These are phyloP conservation scores for Lycaena phlaeas DNA, from an alignment of 2,888 invertebrate species.

Conservation along the genomic window DNA sequence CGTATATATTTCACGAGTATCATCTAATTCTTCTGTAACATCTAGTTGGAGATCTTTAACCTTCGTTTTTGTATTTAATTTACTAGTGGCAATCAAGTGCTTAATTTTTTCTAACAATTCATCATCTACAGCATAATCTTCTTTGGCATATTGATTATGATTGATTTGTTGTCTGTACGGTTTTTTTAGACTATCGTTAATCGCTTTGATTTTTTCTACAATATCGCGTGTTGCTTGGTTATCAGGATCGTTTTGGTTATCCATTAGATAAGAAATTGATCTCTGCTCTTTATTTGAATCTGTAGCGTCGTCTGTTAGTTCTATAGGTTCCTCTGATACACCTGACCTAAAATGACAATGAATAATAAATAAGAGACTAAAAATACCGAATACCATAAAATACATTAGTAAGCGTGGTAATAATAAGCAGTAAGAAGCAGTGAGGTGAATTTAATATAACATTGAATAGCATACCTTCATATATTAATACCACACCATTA, in stretches of 20 bases:
- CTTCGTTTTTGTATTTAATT: constrained; percentile 28
- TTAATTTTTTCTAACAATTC: constrained; percentile 50
- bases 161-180: constrained; percentile 35
- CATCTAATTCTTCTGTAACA: constrained; percentile 20
- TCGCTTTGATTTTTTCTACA: constrained; percentile 66
- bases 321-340: constrained; percentile 20
- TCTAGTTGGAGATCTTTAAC: constrained; percentile 29
- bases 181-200: constrained; percentile 62
- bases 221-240: constrained; percentile 48
- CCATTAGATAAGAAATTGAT: constrained; percentile 32
- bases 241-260: constrained; percentile 24
- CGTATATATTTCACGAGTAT: constrained; percentile 20
- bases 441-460: background rate
- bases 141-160: constrained; percentile 32
- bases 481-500: background rate
- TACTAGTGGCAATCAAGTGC: constrained; percentile 47
- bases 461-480: constrained; percentile 3
- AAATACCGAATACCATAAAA: background rate
- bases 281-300: constrained; percentile 27
- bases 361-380: background rate
- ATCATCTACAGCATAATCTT: constrained; percentile 40
- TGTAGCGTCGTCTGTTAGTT: constrained; percentile 18
- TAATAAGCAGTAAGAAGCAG: constrained; percentile 3
- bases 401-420: background rate
- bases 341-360: constrained; percentile 31